Base-by-base conservation (phyloP, 2,888 invertebrate species). In the Ditula angustiorana region DNA sequence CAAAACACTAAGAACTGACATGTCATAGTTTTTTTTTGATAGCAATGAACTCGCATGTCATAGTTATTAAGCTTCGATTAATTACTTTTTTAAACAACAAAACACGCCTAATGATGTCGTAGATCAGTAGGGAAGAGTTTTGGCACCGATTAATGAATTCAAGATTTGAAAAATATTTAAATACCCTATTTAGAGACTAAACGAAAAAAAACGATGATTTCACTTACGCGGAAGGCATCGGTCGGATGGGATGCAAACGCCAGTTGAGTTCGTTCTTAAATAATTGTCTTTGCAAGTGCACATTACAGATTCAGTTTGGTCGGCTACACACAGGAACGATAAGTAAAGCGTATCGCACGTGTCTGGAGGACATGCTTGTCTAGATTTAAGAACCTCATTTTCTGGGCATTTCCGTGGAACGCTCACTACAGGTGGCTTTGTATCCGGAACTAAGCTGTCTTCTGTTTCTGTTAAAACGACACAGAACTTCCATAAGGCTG, bases 201-300 rank as follows among this genome's bases (percentile, higher is more conserved):
- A n/a, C 7, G 13, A 10, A 52, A n/a, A 2, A 33, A 11, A 11
- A n/a, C n/a, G n/a, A n/a, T 19, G 16, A 55, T 0, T 2, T 0
- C 10, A 62, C 58, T 66, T 33, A 66, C 66, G 62, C 19, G 66
- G 66, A 10, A 62, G 62, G 16, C 66, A 66, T 13, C 56, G 19
- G 11, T 61, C 61, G 28, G 19, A 7, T 21, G 66, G 62, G 1
- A 66, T 47, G 16, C 66, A 66, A 10, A 58, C 52, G 2, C 64
- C 64, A 3, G 62, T 58, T 10, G 37, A 53, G 10, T 66, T 66
- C 2, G 53, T 66, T 16, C 66, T 58, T 47, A 58, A 10, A 28
- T 66, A 62, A 7, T 47, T 47, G 7, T 62, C 28, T 47, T 62
- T 62, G 24, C 66, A 66, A 13, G 57, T 66, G 37, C 66, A 66